phyloP scores from a whole-genome alignment of 2,888 invertebrate genomes.

The Eupelmus urozonus region DNA sequence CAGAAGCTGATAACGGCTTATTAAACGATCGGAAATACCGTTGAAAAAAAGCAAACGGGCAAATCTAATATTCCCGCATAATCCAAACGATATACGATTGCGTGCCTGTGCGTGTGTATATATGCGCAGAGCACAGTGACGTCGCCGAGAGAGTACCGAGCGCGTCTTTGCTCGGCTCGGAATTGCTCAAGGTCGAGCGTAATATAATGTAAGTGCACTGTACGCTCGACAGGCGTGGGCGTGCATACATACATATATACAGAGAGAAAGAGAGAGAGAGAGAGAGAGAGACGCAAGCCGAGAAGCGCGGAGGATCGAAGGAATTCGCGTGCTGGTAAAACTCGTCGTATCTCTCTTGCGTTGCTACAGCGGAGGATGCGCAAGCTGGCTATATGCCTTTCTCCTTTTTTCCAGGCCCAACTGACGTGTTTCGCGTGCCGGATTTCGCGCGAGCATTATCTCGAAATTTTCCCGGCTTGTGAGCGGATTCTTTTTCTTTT shows the following conservation, averaged over 20 bases:
- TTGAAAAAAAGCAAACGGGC: not conserved
- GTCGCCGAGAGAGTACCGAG: not conserved
- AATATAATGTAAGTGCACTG: conserved; percentile 19
- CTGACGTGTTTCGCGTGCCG: too few species aligned
- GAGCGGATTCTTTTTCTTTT: too few species aligned
- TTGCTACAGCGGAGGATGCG: too few species aligned
- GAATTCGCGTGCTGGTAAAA: conserved; percentile 8
- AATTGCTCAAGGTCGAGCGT: conserved; percentile 42
- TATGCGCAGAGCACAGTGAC: too few species aligned
- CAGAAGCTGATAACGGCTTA: too few species aligned
- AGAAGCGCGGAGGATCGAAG: conserved; percentile 10
- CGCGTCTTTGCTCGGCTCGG: not conserved
- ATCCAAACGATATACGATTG: not conserved
- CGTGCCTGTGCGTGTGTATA: too few species aligned
- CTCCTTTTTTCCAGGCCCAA: not conserved
- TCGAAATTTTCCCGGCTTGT: conserved; percentile 2
- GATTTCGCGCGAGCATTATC: not conserved
- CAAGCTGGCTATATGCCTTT: not conserved
- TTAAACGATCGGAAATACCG: too few species aligned
- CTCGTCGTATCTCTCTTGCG: too few species aligned
- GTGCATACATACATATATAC: conserved; percentile 1
- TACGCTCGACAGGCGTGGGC: not conserved
- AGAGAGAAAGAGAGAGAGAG: not conserved
- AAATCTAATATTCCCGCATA: not conserved
- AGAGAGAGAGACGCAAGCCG: not conserved